These are phyloP conservation scores for Autographa gamma DNA, from an alignment of 2,888 invertebrate species.

Conservation along the genomic window DNA sequence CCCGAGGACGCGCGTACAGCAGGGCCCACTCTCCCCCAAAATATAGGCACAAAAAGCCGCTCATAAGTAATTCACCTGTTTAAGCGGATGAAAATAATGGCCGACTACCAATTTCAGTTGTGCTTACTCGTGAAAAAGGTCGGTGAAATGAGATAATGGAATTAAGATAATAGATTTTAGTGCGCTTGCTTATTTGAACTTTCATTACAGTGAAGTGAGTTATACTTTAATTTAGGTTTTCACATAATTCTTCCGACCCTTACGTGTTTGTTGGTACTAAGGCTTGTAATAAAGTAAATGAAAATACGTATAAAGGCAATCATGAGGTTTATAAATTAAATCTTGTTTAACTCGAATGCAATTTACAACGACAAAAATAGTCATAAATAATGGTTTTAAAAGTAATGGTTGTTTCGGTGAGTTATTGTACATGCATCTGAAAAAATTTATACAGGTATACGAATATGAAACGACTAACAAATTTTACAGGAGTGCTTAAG, in stretches of 20 bases:
- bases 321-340: neutral
- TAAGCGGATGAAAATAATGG: constrained; percentile 51
- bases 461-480: constrained; percentile 2
- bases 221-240: constrained; percentile 37
- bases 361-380: neutral
- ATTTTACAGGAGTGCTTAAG: neutral
- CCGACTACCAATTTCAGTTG: constrained; percentile 50
- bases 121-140: constrained; percentile 52
- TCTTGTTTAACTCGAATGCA: neutral
- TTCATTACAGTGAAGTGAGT: constrained; percentile 19
- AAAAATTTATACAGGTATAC: neutral
- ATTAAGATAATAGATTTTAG: constrained; percentile 50
- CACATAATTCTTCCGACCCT: constrained; percentile 18
- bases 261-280: constrained; percentile 24
- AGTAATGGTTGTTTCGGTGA: neutral
- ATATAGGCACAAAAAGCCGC: constrained; percentile 56
- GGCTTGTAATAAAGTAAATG: neutral
- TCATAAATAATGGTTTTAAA: neutral
- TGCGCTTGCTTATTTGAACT: constrained; percentile 17
- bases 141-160: constrained; percentile 42
- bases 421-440: neutral
- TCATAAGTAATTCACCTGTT: constrained; percentile 62
- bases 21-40: constrained; percentile 44
- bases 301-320: neutral
- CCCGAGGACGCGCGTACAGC: constrained; percentile 39